A percentile compares a stretch with the other conserved stretches of the same genome.
phyloP scores from a whole-genome alignment of 2,113 vertebrate genomes.

The Ceyx melanurus region DNA sequence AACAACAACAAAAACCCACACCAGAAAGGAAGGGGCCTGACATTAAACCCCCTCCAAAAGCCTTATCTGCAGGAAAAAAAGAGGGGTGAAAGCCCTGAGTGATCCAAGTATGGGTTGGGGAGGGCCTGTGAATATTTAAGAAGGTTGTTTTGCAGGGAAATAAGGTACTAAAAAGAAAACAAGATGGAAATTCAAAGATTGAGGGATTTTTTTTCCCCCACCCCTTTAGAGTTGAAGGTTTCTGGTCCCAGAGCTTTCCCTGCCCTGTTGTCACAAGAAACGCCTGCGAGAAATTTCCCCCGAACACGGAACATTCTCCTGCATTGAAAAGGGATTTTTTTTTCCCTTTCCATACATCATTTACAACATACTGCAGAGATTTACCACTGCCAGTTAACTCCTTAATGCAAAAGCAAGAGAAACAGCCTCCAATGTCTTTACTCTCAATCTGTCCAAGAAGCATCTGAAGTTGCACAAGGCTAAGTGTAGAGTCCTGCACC shows the following conservation, averaged over 20 bases:
- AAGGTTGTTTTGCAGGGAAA: background rate
- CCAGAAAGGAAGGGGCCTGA: background rate
- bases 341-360: slow-evolving; percentile 38
- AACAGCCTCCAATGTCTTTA: background rate
- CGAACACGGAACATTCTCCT: background rate
- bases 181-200: background rate
- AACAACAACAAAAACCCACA: background rate
- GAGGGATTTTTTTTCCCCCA: background rate
- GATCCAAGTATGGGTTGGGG: background rate
- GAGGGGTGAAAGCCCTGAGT: background rate
- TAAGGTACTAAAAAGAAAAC: background rate
- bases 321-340: background rate
- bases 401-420: background rate
- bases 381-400: slow-evolving; percentile 15
- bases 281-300: background rate
- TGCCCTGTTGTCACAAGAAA: background rate
- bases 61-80: background rate
- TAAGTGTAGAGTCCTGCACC: no score
- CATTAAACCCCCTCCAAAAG: background rate
- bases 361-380: slow-evolving; percentile 34
- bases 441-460: background rate
- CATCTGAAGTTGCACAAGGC: no score
- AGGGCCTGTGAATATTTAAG: background rate
- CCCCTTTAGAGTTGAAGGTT: background rate
- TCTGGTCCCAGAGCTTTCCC: background rate